phyloP scores from a whole-genome alignment of 2,888 invertebrate species.

The Mythimna albipuncta region DNA sequence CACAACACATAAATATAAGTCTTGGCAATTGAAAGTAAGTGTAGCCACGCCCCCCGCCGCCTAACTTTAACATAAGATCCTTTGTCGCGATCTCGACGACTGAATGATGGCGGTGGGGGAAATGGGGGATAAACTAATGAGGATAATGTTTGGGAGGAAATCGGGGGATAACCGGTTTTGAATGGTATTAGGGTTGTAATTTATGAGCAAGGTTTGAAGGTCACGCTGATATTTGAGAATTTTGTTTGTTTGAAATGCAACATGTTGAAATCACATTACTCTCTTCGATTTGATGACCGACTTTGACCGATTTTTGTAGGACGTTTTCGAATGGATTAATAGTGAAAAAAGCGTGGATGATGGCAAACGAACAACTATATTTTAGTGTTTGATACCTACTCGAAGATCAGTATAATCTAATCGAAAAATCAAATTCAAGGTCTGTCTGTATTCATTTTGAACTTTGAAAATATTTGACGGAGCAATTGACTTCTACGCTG shows the following conservation, averaged over 20 bases:
- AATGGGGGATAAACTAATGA: constrained; percentile 64
- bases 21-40: constrained; percentile 83
- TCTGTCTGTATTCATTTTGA: no score
- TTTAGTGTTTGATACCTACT: no score
- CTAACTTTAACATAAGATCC: constrained; percentile 67
- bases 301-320: background rate
- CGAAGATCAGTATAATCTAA: no score
- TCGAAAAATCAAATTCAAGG: no score
- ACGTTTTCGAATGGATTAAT: background rate
- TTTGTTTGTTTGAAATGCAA: background rate
- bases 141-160: constrained; percentile 61
- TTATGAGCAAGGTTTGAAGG: constrained; percentile 37
- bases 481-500: no score
- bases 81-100: constrained; percentile 70
- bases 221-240: background rate
- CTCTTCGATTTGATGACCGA: background rate
- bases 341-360: no score
- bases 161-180: constrained; percentile 60
- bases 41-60: constrained; percentile 71
- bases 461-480: no score
- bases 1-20: constrained; percentile 81
- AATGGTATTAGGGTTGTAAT: constrained; percentile 43
- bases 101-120: constrained; percentile 62
- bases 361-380: no score
- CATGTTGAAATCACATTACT: background rate